Percentiles rank a stretch among this genome's conserved stretches.
Evolutionary conservation across 2,113 vertebrate genomes (phyloP).

Genomic region (Aspidoscelis tigris): DNA sequence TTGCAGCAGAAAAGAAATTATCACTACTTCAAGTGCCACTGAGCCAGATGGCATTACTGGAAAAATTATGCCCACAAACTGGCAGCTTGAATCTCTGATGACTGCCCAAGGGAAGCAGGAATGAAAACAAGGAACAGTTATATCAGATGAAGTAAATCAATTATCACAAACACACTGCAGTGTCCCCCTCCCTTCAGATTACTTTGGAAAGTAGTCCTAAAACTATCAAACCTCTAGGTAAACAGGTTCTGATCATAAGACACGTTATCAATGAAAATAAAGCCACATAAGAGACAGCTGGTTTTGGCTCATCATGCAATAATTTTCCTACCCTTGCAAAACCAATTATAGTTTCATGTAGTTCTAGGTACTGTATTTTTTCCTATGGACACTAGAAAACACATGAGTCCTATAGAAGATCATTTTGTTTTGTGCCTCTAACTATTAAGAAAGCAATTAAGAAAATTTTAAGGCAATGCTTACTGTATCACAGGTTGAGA

Average conservation of each 20-base stretch:
- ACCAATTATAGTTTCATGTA: constrained; percentile 1
- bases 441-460: not conserved
- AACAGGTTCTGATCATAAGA: constrained; percentile 38
- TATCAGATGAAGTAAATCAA: constrained; percentile 78
- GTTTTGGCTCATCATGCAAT: not conserved
- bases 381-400: not conserved
- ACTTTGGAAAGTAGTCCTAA: constrained; percentile 65
- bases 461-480: not conserved
- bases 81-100: constrained; percentile 80
- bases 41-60: constrained; percentile 82
- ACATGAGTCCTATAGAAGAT: not conserved
- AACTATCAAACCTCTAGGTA: constrained; percentile 46
- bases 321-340: constrained; percentile 24
- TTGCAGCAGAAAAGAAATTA: constrained; percentile 74
- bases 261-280: constrained; percentile 30
- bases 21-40: constrained; percentile 78
- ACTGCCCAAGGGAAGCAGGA: constrained; percentile 80
- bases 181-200: constrained; percentile 54
- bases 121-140: constrained; percentile 79
- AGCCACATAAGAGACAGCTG: constrained; percentile 9
- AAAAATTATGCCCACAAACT: constrained; percentile 83
- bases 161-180: constrained; percentile 73
- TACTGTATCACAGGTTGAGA: not conserved
- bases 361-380: constrained; percentile 16
- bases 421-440: not conserved